These are phyloP conservation scores for Trididemnum miniatum DNA, from an alignment of 23 tunicate species.

Conservation along the genomic window DNA sequence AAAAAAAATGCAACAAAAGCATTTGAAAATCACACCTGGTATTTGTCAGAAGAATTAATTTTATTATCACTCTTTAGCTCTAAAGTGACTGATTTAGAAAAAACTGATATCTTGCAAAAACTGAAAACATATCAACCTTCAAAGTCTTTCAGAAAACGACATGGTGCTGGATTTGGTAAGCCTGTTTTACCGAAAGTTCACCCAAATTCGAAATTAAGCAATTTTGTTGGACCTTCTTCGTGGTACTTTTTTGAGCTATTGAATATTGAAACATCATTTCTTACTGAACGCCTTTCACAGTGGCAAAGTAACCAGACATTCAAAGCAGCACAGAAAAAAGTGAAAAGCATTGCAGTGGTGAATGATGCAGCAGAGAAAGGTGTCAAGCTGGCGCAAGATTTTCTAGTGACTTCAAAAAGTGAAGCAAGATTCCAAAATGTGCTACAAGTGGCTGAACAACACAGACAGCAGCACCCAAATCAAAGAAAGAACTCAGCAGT, in stretches of 20 bases:
- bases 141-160: neutral
- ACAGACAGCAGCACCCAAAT: neutral
- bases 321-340: neutral
- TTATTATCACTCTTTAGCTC: neutral
- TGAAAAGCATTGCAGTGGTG: neutral
- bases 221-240: neutral
- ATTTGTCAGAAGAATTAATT: neutral
- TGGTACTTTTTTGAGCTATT: neutral
- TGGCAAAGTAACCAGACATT: neutral
- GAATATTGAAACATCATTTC: neutral
- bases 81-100: neutral
- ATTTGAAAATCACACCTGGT: neutral
- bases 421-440: neutral
- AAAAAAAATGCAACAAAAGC: neutral
- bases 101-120: too few relatives aligned
- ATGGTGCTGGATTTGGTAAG: neutral
- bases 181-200: neutral
- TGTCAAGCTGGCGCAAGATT: neutral
- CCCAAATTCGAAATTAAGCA: neutral
- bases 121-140: neutral
- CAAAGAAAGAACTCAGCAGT: neutral
- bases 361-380: neutral
- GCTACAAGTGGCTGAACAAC: neutral
- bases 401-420: neutral
- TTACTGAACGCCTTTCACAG: neutral